Base-by-base conservation (phyloP, 2,797 vertebrate genomes). In the Phrynocephalus forsythii region DNA sequence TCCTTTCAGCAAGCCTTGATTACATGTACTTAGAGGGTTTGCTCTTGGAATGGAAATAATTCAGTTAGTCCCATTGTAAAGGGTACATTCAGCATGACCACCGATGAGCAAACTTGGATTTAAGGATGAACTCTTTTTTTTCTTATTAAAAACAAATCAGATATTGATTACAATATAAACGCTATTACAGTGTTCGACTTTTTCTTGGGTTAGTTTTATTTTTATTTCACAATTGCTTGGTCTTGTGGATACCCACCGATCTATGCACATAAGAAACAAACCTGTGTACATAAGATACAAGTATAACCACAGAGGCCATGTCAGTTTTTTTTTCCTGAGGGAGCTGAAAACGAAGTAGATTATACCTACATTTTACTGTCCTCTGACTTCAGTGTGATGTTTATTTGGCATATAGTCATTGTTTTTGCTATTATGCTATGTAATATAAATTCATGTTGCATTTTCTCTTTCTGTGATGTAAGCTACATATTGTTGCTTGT, bases 401-500 rank as follows among this genome's bases (percentile, higher is more conserved):
- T 90, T 82, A 77, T 90, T 91, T 92, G 93, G 33, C 91, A 82
- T 86, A 89, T 88, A 91, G 86, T 30, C 79, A 94, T 88, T 79
- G 79, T 13, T 95, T 95, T 94, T 87, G 85, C 91, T 89, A 94
- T 81, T 89, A 44, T 81, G 89, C 92, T 92, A 90, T 81, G 38
- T 20, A 92, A 87, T 94, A 90, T 78, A 93, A 92, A 44, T 91
- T 82, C 87, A 92, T 91, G 87, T 95, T 93, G 91, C 91, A 94
- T 93, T 93, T 91, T 83, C 92, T 95, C 93, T 93, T 94, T 96
- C 86, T 94, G 91, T 94, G 91, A 94, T 92, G 89, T 94, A 93
- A 95, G 91, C 93, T 93, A 93, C 93, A 93, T 95, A 93, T 95
- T 94, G 94, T 94, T 95, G 90, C 95, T 94, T 96, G 88, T 95